Evolutionary conservation across 2,888 invertebrate species (phyloP).

Genomic region (Microplitis manilae): DNA sequence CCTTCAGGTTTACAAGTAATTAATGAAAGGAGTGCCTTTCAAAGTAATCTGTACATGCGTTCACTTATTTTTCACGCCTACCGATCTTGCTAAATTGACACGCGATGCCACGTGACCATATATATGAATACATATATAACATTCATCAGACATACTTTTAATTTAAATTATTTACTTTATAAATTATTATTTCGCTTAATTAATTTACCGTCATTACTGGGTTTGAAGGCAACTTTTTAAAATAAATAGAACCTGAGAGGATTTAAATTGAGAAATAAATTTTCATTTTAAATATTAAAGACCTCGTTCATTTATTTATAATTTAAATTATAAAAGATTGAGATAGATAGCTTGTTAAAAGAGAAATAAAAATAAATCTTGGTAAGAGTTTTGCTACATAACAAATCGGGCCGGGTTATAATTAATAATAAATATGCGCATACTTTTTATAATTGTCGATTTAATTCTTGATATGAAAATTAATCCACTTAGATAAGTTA

Average conservation of each 20-base stretch:
- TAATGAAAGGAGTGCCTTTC: conserved; percentile 42
- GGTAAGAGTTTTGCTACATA: no score
- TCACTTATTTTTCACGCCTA: conserved; percentile 42
- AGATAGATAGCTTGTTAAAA: no score
- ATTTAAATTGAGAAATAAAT: no score
- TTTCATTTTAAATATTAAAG: no score
- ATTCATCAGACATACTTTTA: not conserved
- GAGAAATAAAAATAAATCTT: no score
- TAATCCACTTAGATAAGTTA: no score
- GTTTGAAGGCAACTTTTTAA: not conserved
- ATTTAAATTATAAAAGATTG: no score
- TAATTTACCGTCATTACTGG: not conserved
- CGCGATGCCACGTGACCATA: conserved; percentile 36
- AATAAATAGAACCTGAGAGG: not conserved
- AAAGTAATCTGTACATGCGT: conserved; percentile 35
- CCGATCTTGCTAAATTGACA: conserved; percentile 37
- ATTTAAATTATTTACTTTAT: not conserved
- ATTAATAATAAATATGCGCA: no score
- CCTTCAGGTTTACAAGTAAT: conserved; percentile 36
- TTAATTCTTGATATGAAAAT: no score
- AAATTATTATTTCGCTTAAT: not conserved
- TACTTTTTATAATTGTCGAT: no score
- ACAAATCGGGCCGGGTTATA: no score
- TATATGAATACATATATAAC: not conserved
- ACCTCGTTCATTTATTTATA: no score